These are phyloP conservation scores for Pogoniulus pusillus DNA, from an alignment of 2,797 vertebrate species.

Conservation along the genomic window DNA sequence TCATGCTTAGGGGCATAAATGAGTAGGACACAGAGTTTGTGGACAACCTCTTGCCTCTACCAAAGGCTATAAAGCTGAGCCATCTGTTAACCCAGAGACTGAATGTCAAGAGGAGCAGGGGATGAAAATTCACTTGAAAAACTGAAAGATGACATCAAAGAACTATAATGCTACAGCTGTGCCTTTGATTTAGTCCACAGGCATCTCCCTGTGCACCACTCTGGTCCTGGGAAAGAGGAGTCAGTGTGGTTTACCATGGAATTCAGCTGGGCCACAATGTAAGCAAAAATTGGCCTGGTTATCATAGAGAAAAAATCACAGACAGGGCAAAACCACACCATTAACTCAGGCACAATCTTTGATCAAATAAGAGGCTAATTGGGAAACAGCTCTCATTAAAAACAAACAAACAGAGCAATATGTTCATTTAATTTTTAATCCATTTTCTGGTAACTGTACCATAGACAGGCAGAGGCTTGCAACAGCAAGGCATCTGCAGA, in stretches of 20 bases:
- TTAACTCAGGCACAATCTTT: conserved; percentile 13
- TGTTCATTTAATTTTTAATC: conserved; percentile 42
- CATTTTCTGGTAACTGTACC: conserved; percentile 47
- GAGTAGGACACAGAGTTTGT: not conserved
- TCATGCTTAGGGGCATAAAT: accelerated
- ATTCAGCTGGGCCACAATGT: not conserved
- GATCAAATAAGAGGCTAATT: conserved; percentile 38
- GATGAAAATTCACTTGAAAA: not conserved
- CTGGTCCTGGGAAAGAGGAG: not conserved
- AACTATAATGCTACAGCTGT: not conserved
- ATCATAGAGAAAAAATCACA: not conserved
- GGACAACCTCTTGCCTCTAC: not conserved
- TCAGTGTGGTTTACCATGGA: not conserved
- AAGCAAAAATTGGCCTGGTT: conserved; percentile 2
- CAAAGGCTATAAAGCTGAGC: not conserved
- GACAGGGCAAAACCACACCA: not conserved
- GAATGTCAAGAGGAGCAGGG: not conserved
- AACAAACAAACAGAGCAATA: conserved; percentile 42
- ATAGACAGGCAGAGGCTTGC: not conserved
- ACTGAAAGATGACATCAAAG: not conserved
- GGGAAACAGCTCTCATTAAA: conserved; percentile 36
- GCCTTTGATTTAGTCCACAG: not conserved
- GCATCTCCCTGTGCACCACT: not conserved
- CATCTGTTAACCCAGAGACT: not conserved
- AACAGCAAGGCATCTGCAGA: not conserved